phyloP scores from a whole-genome alignment of 2,888 invertebrate species.

The Oxytorus armatus region DNA sequence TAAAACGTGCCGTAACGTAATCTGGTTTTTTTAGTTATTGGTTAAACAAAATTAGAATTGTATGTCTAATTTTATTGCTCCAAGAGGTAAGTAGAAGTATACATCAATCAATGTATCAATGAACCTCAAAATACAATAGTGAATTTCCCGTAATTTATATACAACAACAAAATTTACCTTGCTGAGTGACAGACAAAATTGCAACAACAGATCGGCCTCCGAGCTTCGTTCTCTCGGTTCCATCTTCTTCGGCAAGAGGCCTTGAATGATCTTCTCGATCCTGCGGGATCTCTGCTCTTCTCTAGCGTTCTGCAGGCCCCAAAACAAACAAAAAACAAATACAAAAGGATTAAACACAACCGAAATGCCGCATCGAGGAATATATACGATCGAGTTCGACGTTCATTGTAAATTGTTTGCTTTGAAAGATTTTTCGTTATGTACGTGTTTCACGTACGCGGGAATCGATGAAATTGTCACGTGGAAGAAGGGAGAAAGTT shows the following conservation, averaged over 20 bases:
- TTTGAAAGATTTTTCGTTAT: conserved; percentile 33
- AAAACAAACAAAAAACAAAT: too few species aligned
- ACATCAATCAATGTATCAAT: neutral
- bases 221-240: conserved; percentile 80
- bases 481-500: conserved; percentile 45
- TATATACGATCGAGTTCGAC: conserved; percentile 2
- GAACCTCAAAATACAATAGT: too few species aligned
- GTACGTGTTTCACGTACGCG: neutral
- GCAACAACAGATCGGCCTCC: conserved; percentile 83
- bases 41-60: neutral
- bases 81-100: too few species aligned
- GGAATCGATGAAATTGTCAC: conserved; percentile 40
- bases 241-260: conserved; percentile 83
- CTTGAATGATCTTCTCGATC: conserved; percentile 82
- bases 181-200: conserved; percentile 83
- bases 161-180: conserved; percentile 79
- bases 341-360: conserved; percentile 8
- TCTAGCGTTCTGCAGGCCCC: conserved; percentile 79
- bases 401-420: conserved; percentile 2
- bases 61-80: too few species aligned
- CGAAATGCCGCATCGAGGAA: conserved; percentile 16
- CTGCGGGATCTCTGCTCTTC: conserved; percentile 82
- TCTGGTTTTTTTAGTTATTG: too few species aligned
- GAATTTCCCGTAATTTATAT: neutral
- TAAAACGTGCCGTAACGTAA: too few species aligned